Percentiles rank a stretch among this genome's conserved stretches.
Conservation (phyloP, 1,140 invertebrate species). For the Platyscapa corneri region DNA sequence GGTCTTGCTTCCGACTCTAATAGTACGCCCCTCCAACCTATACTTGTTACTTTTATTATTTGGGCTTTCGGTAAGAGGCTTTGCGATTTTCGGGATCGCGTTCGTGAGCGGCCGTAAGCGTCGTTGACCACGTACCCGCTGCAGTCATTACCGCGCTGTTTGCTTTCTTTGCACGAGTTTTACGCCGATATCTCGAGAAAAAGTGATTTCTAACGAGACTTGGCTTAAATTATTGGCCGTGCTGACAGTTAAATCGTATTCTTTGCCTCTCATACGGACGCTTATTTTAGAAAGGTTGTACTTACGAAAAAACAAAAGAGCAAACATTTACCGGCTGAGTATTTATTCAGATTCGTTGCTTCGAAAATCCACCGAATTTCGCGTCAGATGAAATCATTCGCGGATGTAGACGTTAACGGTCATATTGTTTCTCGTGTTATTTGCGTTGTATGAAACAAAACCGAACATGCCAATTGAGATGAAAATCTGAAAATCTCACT, state of each 20-base stretch:
- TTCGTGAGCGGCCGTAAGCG: background rate
- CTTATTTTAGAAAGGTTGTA: background rate
- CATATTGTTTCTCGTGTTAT: background rate
- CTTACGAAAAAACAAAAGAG: background rate
- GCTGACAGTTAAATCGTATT: background rate
- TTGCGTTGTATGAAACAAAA: too few species aligned
- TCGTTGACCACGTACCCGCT: too few species aligned
- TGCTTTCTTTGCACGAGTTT: too few species aligned
- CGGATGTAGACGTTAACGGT: background rate
- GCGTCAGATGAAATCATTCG: background rate
- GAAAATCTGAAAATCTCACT: too few species aligned
- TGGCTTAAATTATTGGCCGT: background rate
- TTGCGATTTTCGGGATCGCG: background rate
- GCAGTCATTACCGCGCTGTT: too few species aligned
- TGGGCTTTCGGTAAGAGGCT: too few species aligned
- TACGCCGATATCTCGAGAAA: background rate
- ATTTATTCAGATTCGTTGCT: background rate
- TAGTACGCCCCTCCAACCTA: background rate
- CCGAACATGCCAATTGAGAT: too few species aligned
- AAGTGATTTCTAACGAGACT: background rate
- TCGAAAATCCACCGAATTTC: background rate
- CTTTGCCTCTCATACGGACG: background rate
- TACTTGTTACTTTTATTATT: too few species aligned
- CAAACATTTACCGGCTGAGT: background rate
- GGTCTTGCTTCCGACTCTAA: background rate